Evolutionary conservation across 1,140 invertebrate species (phyloP).

Genomic region (Sitobion miscanthi): DNA sequence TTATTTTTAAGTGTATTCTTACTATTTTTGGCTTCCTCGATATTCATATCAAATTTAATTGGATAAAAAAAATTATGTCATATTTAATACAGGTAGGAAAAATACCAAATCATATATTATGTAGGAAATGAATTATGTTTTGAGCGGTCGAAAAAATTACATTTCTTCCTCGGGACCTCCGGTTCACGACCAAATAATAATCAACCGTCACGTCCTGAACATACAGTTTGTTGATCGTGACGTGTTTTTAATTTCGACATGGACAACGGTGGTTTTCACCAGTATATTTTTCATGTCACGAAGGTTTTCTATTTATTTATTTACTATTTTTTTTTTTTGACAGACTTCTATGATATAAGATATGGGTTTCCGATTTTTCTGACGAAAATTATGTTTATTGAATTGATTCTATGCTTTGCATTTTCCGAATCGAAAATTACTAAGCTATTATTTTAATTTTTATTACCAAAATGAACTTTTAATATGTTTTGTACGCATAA

Average conservation of each 20-base stretch:
- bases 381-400: neutral
- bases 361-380: neutral
- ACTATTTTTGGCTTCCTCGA: neutral
- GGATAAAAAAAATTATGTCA: neutral
- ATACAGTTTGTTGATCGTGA: constrained; percentile 51
- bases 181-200: constrained; percentile 42
- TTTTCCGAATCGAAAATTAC: neutral
- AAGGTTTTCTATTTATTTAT: constrained; percentile 36
- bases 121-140: constrained; percentile 1
- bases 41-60: neutral
- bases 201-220: constrained; percentile 41
- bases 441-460: neutral
- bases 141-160: neutral
- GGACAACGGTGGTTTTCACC: constrained; percentile 41
- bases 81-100: neutral
- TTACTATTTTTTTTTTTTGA: neutral
- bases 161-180: neutral
- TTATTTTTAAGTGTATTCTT: neutral
- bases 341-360: neutral
- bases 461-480: neutral
- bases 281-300: constrained; percentile 42
- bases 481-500: neutral
- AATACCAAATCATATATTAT: neutral
- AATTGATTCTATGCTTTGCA: neutral
- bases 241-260: constrained; percentile 50